These are phyloP conservation scores for Bemisia tabaci DNA, from an alignment of 1,140 invertebrate species.

Conservation along the genomic window DNA sequence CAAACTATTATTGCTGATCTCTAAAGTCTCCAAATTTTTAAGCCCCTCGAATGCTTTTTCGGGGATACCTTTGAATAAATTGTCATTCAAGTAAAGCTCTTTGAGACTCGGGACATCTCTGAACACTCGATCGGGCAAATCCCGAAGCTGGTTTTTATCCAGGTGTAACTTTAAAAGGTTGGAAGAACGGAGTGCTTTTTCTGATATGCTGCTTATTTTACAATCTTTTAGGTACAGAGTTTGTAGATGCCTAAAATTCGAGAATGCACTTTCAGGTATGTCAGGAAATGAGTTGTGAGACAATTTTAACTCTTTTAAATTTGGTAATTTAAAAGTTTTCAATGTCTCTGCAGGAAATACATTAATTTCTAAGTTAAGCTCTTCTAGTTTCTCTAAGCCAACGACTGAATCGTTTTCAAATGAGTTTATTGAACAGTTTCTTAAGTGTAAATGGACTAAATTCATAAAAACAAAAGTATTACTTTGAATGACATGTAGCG, in stretches of 20 bases:
- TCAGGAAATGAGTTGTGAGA: constrained; percentile 57
- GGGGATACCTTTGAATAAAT: constrained; percentile 56
- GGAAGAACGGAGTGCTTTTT: constrained; percentile 50
- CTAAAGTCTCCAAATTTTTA: constrained; percentile 32
- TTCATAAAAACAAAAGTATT: constrained; percentile 33
- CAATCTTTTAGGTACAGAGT: constrained; percentile 52
- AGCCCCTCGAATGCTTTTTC: constrained; percentile 59
- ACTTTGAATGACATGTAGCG: constrained; percentile 37
- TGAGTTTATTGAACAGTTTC: constrained; percentile 42
- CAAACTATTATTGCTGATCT: background rate
- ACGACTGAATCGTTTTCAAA: constrained; percentile 49
- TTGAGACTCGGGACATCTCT: constrained; percentile 51
- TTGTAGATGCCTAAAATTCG: constrained; percentile 58
- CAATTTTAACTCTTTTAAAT: constrained; percentile 51
- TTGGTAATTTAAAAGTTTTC: constrained; percentile 50
- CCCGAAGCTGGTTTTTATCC: constrained; percentile 46
- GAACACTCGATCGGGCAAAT: constrained; percentile 51
- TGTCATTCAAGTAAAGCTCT: constrained; percentile 56
- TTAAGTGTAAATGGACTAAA: constrained; percentile 35
- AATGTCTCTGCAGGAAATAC: constrained; percentile 49
- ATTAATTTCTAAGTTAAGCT: constrained; percentile 59
- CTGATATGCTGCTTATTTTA: constrained; percentile 47
- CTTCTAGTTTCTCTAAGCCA: constrained; percentile 46
- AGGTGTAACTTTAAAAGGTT: constrained; percentile 58
- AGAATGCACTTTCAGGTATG: constrained; percentile 48